Base-by-base conservation (phyloP, 2,888 invertebrate species). In the Aphodius sticticus region DNA sequence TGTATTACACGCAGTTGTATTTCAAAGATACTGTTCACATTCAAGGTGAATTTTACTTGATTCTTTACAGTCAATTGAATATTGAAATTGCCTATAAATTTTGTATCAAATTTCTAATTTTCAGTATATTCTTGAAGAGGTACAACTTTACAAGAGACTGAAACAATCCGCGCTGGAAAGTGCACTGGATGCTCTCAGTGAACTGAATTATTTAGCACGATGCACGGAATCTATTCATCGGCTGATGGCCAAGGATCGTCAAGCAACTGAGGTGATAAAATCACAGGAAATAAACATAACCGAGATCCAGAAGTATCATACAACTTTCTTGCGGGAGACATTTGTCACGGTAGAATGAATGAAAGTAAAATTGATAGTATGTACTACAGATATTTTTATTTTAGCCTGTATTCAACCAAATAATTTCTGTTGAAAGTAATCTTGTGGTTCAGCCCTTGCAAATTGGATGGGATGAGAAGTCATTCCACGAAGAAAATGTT, bases 191-290 rank as follows among this genome's bases (percentile, higher is more conserved):
- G 89, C 89, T 6, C 82, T 90, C 38, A 83, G 85, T 16, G 87
- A 90, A 79, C 82, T 90, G 69, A 87, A 87, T 79, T 89, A 87
- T 70, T 84, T 90, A 69, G 88, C 89, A 2, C 86, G 89, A 81
- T 88, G 89, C 36, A 88, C 89, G 0, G 87, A 89, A 78, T 83
- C 84, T 74, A 84, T 86, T 70, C 90, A 90, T 81, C 84, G 87
- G 82, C 81, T 87, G 12, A 80, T 83, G 26, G 84, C 84, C 75
- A 89, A 88, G 78, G 77, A 80, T 16, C 77, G 79, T 9, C 86
- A 87, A 77, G 82, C 77, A 5, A 70, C 70, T 36, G 82, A 84
- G 69, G 80, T 86, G 53, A 12, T 9, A 12, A 53, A 53, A 5
- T 53, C 53, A 53, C 53, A 53, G 12, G 53, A 53, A 53, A 53